Evolutionary conservation across 2,888 invertebrate genomes (phyloP).

Genomic region (Ganaspis brasiliensis): DNA sequence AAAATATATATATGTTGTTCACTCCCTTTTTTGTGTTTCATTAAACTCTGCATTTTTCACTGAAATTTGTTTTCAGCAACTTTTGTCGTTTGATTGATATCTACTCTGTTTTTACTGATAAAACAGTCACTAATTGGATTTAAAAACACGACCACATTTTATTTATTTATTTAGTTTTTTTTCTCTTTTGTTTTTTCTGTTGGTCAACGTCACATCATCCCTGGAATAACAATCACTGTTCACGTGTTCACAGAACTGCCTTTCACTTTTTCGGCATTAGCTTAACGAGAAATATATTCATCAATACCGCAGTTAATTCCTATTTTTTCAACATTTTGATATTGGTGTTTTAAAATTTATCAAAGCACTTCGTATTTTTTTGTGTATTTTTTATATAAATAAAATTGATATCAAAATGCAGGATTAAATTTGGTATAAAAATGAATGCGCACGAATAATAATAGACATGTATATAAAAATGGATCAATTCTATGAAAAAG

Average conservation of each 20-base stretch:
- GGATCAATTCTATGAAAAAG: no score
- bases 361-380: no score
- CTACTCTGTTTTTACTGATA: background rate
- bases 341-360: no score
- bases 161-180: background rate
- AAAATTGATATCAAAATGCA: no score
- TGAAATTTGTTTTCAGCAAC: background rate
- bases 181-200: background rate
- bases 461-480: no score
- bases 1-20: background rate
- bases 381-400: no score
- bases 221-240: background rate
- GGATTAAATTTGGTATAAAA: no score
- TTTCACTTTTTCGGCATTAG: background rate
- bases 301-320: no score
- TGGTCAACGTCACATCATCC: background rate
- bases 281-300: conserved; percentile 7
- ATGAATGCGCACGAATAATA: no score
- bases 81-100: background rate
- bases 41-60: background rate
- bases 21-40: background rate
- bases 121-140: background rate
- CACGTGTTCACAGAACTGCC: conserved; percentile 6
- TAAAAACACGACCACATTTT: conserved; percentile 6
- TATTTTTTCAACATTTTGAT: no score